These are phyloP conservation scores for Cichlasoma orientale DNA, from an alignment of 2,797 vertebrate genomes.

Conservation along the genomic window DNA sequence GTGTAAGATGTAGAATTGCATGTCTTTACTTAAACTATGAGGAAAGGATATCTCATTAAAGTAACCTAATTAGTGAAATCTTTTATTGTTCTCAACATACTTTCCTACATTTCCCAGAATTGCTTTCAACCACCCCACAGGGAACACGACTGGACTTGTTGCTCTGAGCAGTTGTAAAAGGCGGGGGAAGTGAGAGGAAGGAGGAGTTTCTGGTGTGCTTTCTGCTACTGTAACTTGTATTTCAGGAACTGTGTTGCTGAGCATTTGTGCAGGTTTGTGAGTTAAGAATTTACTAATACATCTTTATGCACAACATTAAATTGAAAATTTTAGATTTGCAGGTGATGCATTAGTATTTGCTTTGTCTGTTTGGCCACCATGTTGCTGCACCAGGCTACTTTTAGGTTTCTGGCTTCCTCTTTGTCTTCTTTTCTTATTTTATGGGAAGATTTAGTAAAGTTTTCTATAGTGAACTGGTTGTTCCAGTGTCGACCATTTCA, in stretches of 20 bases:
- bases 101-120: slow-evolving; percentile 44
- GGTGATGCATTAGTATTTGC: neutral
- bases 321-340: neutral
- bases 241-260: neutral
- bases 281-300: neutral
- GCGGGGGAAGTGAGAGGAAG: neutral
- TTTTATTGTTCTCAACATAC: neutral
- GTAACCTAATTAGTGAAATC: neutral
- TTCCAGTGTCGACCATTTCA: neutral
- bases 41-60: slow-evolving; percentile 1
- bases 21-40: neutral
- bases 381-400: neutral
- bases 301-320: neutral
- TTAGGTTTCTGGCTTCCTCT: neutral
- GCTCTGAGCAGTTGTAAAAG: slow-evolving; percentile 18
- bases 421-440: neutral
- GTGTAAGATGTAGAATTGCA: neutral
- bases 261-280: neutral
- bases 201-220: neutral
- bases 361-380: neutral
- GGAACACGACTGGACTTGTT: slow-evolving; percentile 46
- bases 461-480: accelerated
- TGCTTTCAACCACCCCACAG: neutral
- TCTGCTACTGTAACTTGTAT: neutral
- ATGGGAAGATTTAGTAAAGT: neutral